Evolutionary conservation across 1,140 invertebrate genomes (phyloP), one percentile per base, ranked within the genome.

Genomic region (Rhagoletis zephyria): DNA sequence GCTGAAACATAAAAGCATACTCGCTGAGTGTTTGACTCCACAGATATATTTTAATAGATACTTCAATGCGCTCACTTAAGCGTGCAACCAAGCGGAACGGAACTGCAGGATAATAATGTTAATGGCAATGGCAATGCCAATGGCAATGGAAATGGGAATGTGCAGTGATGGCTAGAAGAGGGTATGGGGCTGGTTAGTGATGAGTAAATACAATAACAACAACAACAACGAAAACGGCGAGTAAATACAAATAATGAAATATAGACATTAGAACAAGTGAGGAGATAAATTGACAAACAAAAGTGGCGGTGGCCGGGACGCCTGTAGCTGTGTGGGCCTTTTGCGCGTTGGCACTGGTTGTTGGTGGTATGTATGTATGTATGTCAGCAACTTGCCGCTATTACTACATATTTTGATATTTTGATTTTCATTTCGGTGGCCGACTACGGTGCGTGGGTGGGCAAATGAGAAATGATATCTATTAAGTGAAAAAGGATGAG

Each of bases 211-310:
- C 30, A 30, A n/a, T n/a, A n/a, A 30, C 30, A 30, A 30, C 30
- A 30, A 30, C 30, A 30, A 30, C 30, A 30, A 30, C 30, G 30
- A 30, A 30, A 30, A 10, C 51, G 51, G 2, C 48, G 48, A 81
- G 74, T 56, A 81, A 81, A 81, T 81, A 81, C 48, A 81, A 81
- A 81, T 81, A 81, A 81, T 51, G 74, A 81, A 56, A 81, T 81
- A 81, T 81, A 81, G 74, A 81, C 74, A 81, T 81, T 81, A 51
- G 74, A 51, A 9, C 48, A 56, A 81, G 74, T 56, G 45, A 48
- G 74, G 16, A 30, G 74, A 9, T 81, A 30, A 81, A 74, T 48
- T 14, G 67, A 45, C 67, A 74, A 42, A 12, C 45, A 4, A 3
- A 74, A 48, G 42, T 56, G 40, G 42, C 3, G 3, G 4, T 30